Percentiles rank a stretch among this genome's conserved stretches.
Conservation (phyloP, 2,888 invertebrate species). For the Platycheirus albimanus region DNA sequence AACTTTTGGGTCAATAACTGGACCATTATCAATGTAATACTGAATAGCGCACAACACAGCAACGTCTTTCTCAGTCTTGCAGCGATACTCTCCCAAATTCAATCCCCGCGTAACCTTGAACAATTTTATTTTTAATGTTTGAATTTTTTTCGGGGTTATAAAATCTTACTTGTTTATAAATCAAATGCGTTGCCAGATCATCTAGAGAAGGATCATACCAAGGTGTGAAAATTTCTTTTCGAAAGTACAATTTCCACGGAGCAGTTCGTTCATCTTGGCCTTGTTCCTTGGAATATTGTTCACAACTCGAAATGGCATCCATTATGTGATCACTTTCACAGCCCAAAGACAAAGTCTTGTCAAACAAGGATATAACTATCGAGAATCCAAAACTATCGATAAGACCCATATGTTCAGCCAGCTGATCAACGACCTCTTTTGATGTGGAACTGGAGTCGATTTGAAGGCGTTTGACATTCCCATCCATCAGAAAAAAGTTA, state of each 20-base stretch:
- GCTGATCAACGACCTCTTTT: slow-evolving; percentile 91
- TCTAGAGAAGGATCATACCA: slow-evolving; percentile 96
- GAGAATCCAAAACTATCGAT: slow-evolving; percentile 95
- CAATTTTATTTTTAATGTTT: no score
- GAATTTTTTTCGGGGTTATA: no score
- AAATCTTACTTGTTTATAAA: slow-evolving; percentile 93
- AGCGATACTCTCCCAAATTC: slow-evolving; percentile 96
- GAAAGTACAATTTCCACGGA: slow-evolving; percentile 93
- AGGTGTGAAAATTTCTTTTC: slow-evolving; percentile 95
- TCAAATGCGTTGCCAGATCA: slow-evolving; percentile 91
- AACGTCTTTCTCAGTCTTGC: slow-evolving; percentile 91
- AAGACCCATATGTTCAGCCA: slow-evolving; percentile 90
- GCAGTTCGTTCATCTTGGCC: slow-evolving; percentile 92
- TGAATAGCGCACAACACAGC: slow-evolving; percentile 95
- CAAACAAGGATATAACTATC: slow-evolving; percentile 93
- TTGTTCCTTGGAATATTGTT: slow-evolving; percentile 96
- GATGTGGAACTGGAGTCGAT: slow-evolving; percentile 97
- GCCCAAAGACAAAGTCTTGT: slow-evolving; percentile 94
- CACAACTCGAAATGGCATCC: slow-evolving; percentile 98
- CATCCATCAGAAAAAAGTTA: slow-evolving; percentile 95
- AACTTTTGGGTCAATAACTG: slow-evolving; percentile 87
- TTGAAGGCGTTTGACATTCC: slow-evolving; percentile 89
- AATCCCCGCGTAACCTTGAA: slow-evolving; percentile 89
- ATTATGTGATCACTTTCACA: slow-evolving; percentile 95
- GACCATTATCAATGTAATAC: slow-evolving; percentile 92